phyloP scores from a whole-genome alignment of 1,140 invertebrate genomes.

The Drosophila busckii region DNA sequence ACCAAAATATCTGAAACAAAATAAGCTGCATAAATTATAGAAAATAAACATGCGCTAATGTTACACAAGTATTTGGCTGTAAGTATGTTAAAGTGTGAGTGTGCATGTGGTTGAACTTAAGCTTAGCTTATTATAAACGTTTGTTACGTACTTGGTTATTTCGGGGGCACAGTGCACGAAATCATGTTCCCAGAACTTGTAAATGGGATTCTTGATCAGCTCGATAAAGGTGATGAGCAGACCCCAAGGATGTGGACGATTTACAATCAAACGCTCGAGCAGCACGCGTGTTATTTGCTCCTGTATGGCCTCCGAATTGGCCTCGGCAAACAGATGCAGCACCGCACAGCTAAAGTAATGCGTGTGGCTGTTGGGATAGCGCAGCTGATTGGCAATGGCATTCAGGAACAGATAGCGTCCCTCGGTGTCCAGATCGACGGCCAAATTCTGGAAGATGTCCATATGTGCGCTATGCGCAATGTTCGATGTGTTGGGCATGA shows the following conservation, averaged over 20 bases:
- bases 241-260: constrained; percentile 99
- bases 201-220: constrained; percentile 98
- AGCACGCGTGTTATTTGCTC: constrained; percentile 95
- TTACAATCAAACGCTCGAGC: constrained; percentile 97
- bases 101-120: not conserved
- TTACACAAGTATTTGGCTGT: not conserved
- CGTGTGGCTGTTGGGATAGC: constrained; percentile 99
- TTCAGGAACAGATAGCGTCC: constrained; percentile 98
- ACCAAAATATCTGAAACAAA: constrained; percentile 82
- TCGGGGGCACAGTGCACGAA: constrained; percentile 99
- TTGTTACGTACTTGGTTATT: constrained; percentile 92
- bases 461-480: constrained; percentile 98
- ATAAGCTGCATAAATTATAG: constrained; percentile 23
- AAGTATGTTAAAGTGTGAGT: not conserved
- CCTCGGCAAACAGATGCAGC: constrained; percentile 98
- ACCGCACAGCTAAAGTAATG: constrained; percentile 99
- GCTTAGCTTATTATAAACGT: not conserved
- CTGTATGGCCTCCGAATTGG: constrained; percentile 96
- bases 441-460: constrained; percentile 99
- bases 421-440: constrained; percentile 98
- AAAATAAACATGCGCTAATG: constrained; percentile 10
- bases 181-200: constrained; percentile 99
- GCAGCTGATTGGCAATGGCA: constrained; percentile 98
- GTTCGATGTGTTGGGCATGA: constrained; percentile 95
- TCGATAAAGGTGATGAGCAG: constrained; percentile 99